Evolutionary conservation across 2,113 vertebrate genomes (phyloP).

Genomic region (Psittacara wagleri): DNA sequence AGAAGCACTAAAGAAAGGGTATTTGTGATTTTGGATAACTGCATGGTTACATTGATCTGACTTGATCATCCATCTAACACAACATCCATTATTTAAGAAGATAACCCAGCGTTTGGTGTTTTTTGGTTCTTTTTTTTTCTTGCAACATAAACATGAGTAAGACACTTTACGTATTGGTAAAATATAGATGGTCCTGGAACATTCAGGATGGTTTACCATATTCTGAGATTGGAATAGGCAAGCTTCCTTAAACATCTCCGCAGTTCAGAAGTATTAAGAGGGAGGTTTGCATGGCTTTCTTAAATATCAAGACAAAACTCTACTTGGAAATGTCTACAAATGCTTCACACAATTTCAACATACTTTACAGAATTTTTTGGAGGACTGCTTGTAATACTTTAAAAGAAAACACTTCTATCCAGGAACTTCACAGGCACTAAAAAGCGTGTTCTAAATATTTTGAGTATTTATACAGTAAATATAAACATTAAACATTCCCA

Average conservation of each 20-base stretch:
- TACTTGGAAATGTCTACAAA: background rate
- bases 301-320: background rate
- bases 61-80: background rate
- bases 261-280: background rate
- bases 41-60: background rate
- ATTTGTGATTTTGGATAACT: background rate
- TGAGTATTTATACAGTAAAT: background rate
- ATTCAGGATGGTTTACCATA: background rate
- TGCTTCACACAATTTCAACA: background rate
- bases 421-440: background rate
- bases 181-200: background rate
- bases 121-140: background rate
- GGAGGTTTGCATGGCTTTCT: background rate
- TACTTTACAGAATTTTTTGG: background rate
- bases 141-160: background rate
- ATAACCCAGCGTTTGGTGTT: background rate
- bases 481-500: background rate
- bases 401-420: background rate
- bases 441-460: background rate
- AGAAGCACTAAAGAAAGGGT: background rate
- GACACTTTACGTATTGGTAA: background rate
- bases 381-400: background rate
- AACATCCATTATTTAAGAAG: background rate
- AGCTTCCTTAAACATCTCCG: background rate
- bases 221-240: background rate